Evolutionary conservation across 2,888 invertebrate genomes (phyloP).

Genomic region (Balanococcus diminutus): DNA sequence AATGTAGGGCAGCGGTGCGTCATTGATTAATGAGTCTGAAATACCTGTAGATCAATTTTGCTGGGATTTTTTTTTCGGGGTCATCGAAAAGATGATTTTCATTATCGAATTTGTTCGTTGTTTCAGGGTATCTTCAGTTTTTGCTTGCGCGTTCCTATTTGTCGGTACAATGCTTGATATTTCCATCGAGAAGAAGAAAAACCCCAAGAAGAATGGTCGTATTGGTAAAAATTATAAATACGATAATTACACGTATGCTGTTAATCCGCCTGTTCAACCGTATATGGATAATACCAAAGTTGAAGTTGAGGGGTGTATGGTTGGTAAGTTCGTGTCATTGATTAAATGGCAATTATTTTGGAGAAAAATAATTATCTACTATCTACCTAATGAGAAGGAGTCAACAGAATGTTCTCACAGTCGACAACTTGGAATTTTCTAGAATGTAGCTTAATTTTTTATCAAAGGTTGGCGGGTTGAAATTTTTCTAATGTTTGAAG

Average conservation of each 20-base stretch:
- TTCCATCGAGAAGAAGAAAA: constrained; percentile 57
- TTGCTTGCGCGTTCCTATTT: constrained; percentile 57
- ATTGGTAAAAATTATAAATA: constrained; percentile 58
- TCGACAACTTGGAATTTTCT: too few relatives aligned
- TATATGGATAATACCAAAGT: constrained; percentile 55
- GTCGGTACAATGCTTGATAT: constrained; percentile 59
- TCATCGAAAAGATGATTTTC: too few relatives aligned
- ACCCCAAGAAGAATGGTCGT: constrained; percentile 42
- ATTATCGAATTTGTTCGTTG: too few relatives aligned
- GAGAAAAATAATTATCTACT: too few relatives aligned
- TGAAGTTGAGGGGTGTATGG: constrained; percentile 55
- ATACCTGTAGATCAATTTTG: not conserved
- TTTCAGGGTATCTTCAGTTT: constrained; percentile 58
- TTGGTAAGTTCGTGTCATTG: not conserved
- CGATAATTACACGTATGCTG: constrained; percentile 59
- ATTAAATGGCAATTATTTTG: too few relatives aligned
- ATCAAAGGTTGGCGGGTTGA: too few relatives aligned
- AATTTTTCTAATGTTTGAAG: too few relatives aligned
- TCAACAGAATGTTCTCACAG: too few relatives aligned
- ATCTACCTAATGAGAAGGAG: too few relatives aligned
- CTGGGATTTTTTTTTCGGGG: not conserved
- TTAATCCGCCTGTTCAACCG: constrained; percentile 56
- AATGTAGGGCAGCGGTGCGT: not conserved
- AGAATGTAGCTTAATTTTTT: too few relatives aligned
- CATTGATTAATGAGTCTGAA: not conserved